Evolutionary conservation across 2,888 invertebrate species (phyloP).

Genomic region (Meta bourneti): DNA sequence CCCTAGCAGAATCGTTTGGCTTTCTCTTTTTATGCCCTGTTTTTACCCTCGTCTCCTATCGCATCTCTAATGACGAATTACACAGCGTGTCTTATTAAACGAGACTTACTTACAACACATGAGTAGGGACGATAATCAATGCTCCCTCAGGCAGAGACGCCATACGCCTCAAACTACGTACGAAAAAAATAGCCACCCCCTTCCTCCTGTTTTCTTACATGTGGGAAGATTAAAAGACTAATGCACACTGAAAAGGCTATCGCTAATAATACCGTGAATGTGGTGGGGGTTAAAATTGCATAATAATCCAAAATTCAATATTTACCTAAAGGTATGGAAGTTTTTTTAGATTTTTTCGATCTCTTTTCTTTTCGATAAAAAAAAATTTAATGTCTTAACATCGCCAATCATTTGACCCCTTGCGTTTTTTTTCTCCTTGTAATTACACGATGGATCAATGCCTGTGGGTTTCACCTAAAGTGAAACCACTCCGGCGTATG

Average conservation of each 20-base stretch:
- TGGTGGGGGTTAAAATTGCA: constrained; percentile 20
- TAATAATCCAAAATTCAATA: constrained; percentile 74
- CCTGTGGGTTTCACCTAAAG: background rate
- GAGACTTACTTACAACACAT: constrained; percentile 70
- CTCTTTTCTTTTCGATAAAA: background rate
- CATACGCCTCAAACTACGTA: constrained; percentile 29
- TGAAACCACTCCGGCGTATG: background rate
- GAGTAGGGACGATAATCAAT: constrained; percentile 67
- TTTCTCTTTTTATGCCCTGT: constrained; percentile 16
- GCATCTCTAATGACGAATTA: constrained; percentile 71
- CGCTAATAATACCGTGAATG: constrained; percentile 50
- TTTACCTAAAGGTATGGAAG: constrained; percentile 54
- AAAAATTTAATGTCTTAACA: constrained; percentile 69
- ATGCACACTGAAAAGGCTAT: constrained; percentile 59
- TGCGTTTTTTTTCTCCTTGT: constrained; percentile 3
- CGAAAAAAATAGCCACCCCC: constrained; percentile 16
- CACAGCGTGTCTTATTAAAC: constrained; percentile 67
- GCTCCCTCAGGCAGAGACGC: constrained; percentile 7
- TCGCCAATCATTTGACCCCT: constrained; percentile 63
- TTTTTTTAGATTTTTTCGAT: constrained; percentile 27
- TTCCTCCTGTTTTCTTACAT: background rate
- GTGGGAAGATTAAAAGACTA: constrained; percentile 71
- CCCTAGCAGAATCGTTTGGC: constrained; percentile 2
- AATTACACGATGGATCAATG: constrained; percentile 64
- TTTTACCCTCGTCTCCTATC: constrained; percentile 22